These are phyloP conservation scores for Pseudolaguvia tuberculata DNA, from an alignment of 2,113 vertebrate species.

Conservation along the genomic window DNA sequence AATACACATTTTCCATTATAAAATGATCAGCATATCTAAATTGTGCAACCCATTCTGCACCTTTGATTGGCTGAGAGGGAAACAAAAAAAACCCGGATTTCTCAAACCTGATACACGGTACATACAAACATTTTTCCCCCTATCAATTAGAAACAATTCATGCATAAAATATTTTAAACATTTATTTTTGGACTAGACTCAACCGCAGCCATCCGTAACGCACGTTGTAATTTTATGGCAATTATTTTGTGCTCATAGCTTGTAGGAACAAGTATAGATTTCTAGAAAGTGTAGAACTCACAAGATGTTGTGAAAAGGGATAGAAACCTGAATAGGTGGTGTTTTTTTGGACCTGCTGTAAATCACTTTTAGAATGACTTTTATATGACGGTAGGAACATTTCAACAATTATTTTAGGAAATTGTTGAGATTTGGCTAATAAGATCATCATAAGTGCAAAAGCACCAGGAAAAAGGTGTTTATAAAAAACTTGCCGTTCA, in stretches of 20 bases:
- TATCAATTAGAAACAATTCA: neutral
- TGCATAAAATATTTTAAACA: neutral
- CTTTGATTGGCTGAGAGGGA: neutral
- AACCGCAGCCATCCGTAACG: neutral
- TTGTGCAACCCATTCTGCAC: neutral
- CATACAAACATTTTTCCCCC: neutral
- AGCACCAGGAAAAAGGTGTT: neutral
- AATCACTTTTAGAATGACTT: neutral
- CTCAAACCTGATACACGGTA: no score
- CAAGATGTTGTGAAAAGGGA: no score
- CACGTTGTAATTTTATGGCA: neutral
- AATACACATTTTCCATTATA: neutral
- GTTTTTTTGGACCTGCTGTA: neutral
- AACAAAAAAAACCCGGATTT: neutral
- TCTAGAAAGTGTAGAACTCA: neutral
- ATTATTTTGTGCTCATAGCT: neutral
- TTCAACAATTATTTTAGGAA: neutral
- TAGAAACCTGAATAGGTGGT: no score
- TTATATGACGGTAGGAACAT: neutral
- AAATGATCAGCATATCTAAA: neutral
- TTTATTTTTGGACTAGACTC: neutral
- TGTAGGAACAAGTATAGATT: neutral
- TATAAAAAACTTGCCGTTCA: neutral
- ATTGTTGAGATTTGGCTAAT: neutral
- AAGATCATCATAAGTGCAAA: neutral